These are phyloP conservation scores for Agapornis roseicollis DNA, from an alignment of 2,113 vertebrate species.

Conservation along the genomic window DNA sequence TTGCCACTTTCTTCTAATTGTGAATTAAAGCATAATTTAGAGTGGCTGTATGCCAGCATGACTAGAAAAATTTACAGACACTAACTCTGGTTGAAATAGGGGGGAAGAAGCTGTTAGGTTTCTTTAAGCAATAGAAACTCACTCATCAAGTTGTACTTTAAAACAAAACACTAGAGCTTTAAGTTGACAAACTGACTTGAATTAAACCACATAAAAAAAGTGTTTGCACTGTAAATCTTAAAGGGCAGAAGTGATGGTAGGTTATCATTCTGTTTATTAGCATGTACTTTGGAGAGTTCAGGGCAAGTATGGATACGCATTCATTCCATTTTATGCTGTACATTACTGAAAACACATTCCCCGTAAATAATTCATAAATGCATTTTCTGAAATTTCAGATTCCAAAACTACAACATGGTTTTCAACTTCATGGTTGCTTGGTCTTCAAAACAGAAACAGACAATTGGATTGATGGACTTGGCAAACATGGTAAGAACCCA, in stretches of 20 bases:
- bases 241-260: slow-evolving; percentile 30
- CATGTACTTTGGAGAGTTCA: slow-evolving; percentile 66
- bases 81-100: background rate
- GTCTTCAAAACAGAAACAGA: slow-evolving; percentile 56
- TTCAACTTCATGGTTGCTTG: slow-evolving; percentile 58
- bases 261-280: slow-evolving; percentile 62
- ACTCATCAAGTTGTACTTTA: slow-evolving; percentile 13
- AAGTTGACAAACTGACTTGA: slow-evolving; percentile 45
- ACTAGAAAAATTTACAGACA: slow-evolving; percentile 57
- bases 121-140: slow-evolving; percentile 31
- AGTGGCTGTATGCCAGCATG: background rate
- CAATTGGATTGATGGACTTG: slow-evolving; percentile 56
- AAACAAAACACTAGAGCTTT: slow-evolving; percentile 44
- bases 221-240: slow-evolving; percentile 60
- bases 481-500: slow-evolving; percentile 50
- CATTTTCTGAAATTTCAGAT: slow-evolving; percentile 68
- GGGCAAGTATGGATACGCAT: slow-evolving; percentile 51
- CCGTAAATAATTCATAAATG: slow-evolving; percentile 71
- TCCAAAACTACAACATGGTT: slow-evolving; percentile 50
- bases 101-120: background rate
- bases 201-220: slow-evolving; percentile 59
- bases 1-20: slow-evolving; percentile 68
- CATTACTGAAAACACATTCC: slow-evolving; percentile 61
- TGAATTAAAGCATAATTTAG: slow-evolving; percentile 69
- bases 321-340: slow-evolving; percentile 63